These are phyloP conservation scores for Lasioglossum pauxillum DNA, from an alignment of 2,888 invertebrate genomes.

Conservation along the genomic window DNA sequence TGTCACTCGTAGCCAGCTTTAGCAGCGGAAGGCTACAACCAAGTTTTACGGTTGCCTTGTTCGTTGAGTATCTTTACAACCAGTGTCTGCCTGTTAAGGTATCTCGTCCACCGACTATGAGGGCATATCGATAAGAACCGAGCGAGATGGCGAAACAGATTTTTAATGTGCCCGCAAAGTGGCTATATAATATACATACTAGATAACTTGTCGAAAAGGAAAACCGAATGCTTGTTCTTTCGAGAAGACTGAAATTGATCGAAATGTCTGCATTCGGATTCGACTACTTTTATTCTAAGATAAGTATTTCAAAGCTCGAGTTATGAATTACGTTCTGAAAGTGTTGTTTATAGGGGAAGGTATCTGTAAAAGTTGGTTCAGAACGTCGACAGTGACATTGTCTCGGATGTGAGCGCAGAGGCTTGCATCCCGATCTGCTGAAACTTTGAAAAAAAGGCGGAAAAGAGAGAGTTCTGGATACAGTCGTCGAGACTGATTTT, in stretches of 20 bases:
- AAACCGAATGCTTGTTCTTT: not conserved
- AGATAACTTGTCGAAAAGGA: not conserved
- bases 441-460: not conserved
- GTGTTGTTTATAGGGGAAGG: not conserved
- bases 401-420: not conserved
- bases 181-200: not conserved
- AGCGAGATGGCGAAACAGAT: too few species aligned
- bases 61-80: not conserved
- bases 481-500: conserved; percentile 50
- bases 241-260: not conserved
- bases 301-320: not conserved
- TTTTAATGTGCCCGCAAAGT: not conserved
- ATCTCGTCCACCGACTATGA: not conserved
- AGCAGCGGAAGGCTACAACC: not conserved
- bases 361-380: not conserved
- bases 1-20: not conserved
- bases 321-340: conserved; percentile 3
- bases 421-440: not conserved
- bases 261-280: not conserved
- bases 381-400: not conserved
- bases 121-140: not conserved
- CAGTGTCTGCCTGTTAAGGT: not conserved
- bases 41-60: not conserved
- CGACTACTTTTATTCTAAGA: conserved; percentile 1
- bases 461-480: conserved; percentile 17